Base-by-base conservation (phyloP, 2,797 vertebrate species). In the Argyrosomus regius region DNA sequence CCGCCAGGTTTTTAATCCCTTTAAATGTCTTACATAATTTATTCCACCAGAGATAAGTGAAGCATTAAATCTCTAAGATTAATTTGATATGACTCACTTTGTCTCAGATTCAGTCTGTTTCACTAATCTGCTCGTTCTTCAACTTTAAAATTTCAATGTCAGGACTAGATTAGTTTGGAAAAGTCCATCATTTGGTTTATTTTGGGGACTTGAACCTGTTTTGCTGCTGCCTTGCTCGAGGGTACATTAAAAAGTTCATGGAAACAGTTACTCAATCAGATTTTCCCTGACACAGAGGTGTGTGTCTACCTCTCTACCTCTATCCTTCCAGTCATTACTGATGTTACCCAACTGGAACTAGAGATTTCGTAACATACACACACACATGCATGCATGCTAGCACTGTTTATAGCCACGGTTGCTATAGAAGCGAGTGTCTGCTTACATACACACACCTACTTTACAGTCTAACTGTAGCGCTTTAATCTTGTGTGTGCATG, bases 351-450 rank as follows among this genome's bases (percentile, higher is more conserved):
- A 17, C 46, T 54, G 28, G 16, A 78, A 41, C 35, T 0, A 3
- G 18, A 71, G 16, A 73, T 87, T 76, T 84, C 66, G 24, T 6
- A 53, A 75, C 54, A 69, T 22, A 46, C n/a, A 35, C 52, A 67
- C 35, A 17, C 22, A 22, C 56, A 58, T 26, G 26, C 46, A 45
- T 13, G 1, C 57, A 67, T 5, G 22, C 26, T 12, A 6, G n/a
- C n/a, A 18, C 50, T 45, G 54, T 66, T 76, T 52, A 43, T 17
- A 50, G 4, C 65, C 3, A 12, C 12, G 10, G 85, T 89, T 79
- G 13, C 82, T 11, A 73, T 75, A 71, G 79, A n/a, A 20, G 17
- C 8, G 6, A 52, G 74, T 66, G 72, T 66, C 65, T 78, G 52
- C 66, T 81, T 81, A 72, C 75, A 72, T 0, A 35, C 56, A 82